Evolutionary conservation across 2,888 invertebrate genomes (phyloP).

Genomic region (Odontocolon sp.): DNA sequence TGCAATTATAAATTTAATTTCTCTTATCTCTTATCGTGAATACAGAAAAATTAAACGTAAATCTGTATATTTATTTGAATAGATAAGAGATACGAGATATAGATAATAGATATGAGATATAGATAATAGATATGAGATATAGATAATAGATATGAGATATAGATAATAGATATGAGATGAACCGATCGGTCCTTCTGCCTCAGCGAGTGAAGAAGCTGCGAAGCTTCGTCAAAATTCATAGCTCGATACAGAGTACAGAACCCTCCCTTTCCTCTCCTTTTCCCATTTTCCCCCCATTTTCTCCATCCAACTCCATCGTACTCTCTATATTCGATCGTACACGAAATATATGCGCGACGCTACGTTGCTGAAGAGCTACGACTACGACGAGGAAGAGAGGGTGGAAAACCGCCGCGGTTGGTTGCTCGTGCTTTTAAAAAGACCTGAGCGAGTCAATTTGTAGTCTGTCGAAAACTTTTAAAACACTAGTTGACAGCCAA

Average conservation of each 20-base stretch:
- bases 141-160: too few relatives aligned
- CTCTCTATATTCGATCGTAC: slow-evolving; percentile 7
- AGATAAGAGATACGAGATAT: too few relatives aligned
- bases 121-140: too few relatives aligned
- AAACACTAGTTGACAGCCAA: slow-evolving; percentile 81
- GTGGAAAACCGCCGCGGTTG: slow-evolving; percentile 71
- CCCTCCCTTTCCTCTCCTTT: background rate
- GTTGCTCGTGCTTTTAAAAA: slow-evolving; percentile 80
- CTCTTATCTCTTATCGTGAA: too few relatives aligned
- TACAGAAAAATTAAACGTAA: too few relatives aligned
- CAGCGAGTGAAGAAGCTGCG: background rate
- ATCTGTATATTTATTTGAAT: too few relatives aligned
- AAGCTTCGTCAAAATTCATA: slow-evolving; percentile 66
- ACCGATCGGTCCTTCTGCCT: background rate
- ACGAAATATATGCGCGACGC: slow-evolving; percentile 36
- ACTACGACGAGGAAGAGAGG: slow-evolving; percentile 41
- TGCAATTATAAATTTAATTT: too few relatives aligned
- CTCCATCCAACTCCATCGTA: slow-evolving; percentile 28
- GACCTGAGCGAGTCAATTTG: slow-evolving; percentile 81
- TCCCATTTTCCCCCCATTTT: slow-evolving; percentile 26
- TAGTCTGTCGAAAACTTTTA: slow-evolving; percentile 81
- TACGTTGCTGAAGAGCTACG: slow-evolving; percentile 23
- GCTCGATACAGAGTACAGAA: slow-evolving; percentile 42
- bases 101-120: too few relatives aligned
- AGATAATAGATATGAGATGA: slow-evolving; percentile 11